Conservation (phyloP, 1,140 invertebrate genomes). For the Dendroctonus valens region DNA sequence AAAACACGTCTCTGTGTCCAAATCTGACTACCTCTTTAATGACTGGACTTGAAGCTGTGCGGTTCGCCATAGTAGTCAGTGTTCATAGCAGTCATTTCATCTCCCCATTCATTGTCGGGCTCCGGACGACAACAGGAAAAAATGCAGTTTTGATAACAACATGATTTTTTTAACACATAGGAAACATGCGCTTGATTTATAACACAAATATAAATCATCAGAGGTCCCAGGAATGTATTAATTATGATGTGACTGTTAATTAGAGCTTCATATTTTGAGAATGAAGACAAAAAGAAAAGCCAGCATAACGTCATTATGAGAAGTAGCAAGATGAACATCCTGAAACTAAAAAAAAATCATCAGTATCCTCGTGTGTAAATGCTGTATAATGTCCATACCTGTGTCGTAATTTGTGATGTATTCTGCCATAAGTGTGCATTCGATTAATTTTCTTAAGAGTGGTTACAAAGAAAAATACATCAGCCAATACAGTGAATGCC, state of each 20-base stretch:
- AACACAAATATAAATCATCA: conserved; percentile 73
- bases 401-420: conserved; percentile 81
- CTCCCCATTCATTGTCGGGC: conserved; percentile 72
- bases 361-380: background rate
- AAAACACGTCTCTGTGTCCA: no score
- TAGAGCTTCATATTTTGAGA: conserved; percentile 67
- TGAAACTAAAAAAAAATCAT: conserved; percentile 60
- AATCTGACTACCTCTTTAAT: no score
- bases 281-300: conserved; percentile 72
- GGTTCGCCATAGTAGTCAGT: conserved; percentile 19
- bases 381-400: conserved; percentile 53
- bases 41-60: conserved; percentile 2
- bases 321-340: conserved; percentile 73
- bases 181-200: conserved; percentile 73
- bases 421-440: conserved; percentile 77
- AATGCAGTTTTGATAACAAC: conserved; percentile 61
- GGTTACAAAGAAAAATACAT: conserved; percentile 75
- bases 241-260: conserved; percentile 71
- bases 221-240: conserved; percentile 69
- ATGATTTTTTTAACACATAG: conserved; percentile 73
- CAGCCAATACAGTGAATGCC: conserved; percentile 71
- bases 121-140: conserved; percentile 56
- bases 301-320: conserved; percentile 69
- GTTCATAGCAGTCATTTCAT: conserved; percentile 82
- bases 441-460: conserved; percentile 75